These are phyloP conservation scores for Unio pictorum DNA, from an alignment of 2,888 invertebrate species.

Conservation along the genomic window DNA sequence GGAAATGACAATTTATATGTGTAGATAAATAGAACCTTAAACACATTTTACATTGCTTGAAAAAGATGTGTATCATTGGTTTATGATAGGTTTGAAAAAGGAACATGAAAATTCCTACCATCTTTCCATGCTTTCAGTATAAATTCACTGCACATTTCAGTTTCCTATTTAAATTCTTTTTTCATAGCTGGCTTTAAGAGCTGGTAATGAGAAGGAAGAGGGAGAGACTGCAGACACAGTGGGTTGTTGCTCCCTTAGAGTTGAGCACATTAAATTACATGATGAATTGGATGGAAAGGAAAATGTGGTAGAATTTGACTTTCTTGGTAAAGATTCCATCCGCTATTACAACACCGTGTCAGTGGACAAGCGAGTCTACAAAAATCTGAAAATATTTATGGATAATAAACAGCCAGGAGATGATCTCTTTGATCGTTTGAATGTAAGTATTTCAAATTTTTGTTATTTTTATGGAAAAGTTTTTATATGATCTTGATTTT, in stretches of 20 bases:
- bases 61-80: no score
- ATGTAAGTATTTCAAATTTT: slow-evolving; percentile 74
- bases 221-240: slow-evolving; percentile 98
- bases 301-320: slow-evolving; percentile 98
- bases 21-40: no score
- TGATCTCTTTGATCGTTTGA: slow-evolving; percentile 97
- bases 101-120: no score
- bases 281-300: slow-evolving; percentile 78
- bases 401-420: slow-evolving; percentile 95
- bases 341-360: slow-evolving; percentile 95
- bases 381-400: slow-evolving; percentile 97
- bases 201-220: slow-evolving; percentile 99
- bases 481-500: no score
- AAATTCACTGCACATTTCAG: neutral
- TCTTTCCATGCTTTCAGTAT: no score
- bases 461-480: no score
- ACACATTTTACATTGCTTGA: no score
- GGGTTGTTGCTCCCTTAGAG: slow-evolving; percentile 97
- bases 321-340: slow-evolving; percentile 86
- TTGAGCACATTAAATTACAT: slow-evolving; percentile 94
- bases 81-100: no score
- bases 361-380: slow-evolving; percentile 98
- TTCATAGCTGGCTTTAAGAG: slow-evolving; percentile 90
- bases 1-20: no score
- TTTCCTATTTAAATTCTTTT: slow-evolving; percentile 4